These are phyloP conservation scores for Heliornis fulica DNA, from an alignment of 2,113 vertebrate species.

Conservation along the genomic window DNA sequence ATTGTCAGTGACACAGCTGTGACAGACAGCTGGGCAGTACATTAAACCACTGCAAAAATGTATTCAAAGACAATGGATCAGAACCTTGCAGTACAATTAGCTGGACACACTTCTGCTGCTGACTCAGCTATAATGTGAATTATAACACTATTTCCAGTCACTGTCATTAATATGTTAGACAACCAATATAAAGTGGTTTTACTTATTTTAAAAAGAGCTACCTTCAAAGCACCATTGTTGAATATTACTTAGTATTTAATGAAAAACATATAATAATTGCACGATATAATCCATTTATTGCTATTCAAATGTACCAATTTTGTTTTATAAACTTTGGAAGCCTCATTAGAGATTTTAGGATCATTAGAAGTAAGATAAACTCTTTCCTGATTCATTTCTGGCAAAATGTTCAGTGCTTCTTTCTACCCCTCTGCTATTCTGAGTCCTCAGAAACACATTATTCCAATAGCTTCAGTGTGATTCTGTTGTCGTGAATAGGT, in stretches of 20 bases:
- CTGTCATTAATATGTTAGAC: not conserved
- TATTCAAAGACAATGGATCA: not conserved
- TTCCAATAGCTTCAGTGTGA: not conserved
- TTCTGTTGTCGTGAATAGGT: not conserved
- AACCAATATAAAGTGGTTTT: not conserved
- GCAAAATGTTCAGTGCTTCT: not conserved
- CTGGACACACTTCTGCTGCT: not conserved
- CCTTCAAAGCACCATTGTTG: not conserved
- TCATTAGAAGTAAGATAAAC: not conserved
- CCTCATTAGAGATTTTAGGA: not conserved
- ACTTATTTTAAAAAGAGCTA: not conserved
- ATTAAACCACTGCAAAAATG: not conserved
- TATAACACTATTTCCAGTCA: not conserved
- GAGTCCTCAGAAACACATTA: not conserved
- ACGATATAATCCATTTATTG: not conserved
- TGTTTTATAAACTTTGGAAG: not conserved
- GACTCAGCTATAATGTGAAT: not conserved
- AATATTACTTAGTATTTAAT: slow-evolving; percentile 13
- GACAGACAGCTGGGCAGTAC: not conserved
- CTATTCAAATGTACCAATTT: not conserved
- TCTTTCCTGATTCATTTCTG: not conserved
- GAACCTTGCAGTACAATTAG: not conserved
- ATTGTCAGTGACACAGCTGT: not conserved
- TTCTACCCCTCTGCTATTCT: not conserved
- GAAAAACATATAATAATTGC: no score